Evolutionary conservation across 2,797 vertebrate species (phyloP), one percentile per base, ranked within the genome.

Genomic region (Lycodopsis pacificus): DNA sequence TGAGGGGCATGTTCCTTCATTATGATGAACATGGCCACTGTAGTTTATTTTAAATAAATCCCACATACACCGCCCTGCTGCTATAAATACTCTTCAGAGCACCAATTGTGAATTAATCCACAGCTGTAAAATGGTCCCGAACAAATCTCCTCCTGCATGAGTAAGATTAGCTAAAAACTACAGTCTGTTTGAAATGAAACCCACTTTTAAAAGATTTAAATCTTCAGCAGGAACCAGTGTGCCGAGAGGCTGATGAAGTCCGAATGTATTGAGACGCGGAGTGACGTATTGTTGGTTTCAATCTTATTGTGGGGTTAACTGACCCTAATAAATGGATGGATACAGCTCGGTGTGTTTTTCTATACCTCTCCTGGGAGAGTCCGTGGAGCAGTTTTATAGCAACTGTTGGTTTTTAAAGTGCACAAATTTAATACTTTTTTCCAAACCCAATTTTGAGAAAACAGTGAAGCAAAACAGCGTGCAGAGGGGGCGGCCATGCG

Each of bases 401-500:
- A 38, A 4, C 11, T 44, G 34, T 17, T 42, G 34, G 19, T 25
- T 36, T 61, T 15, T 15, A 63, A 25, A n/a, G 30, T 44, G 46
- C 53, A 42, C 3, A 69, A 57, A 76, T 57, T 32, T 15, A 59
- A 42, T n/a, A 44, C 22, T 51, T 64, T 64, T 71, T 57, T 34
- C 40, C 40, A 38, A 59, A 70, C 17, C 58, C 54, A 15, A 65
- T 61, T 74, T 71, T 68, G 36, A 70, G 46, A 30, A 42, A 76
- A 75, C 40, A 17, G 14, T 70, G 66, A 44, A n/a, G 34, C 5
- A 69, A 69, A 62, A 77, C 58, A 38, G 22, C 54, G 59, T n/a
- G 58, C 38, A 64, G 44, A 76, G 70, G 68, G 68, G 64, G 69
- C 77, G 75, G 46, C 46, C 38, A 15, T 65, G 76, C 65, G 20